These are phyloP conservation scores for Tragelaphus scriptus DNA, from an alignment of 2,113 vertebrate species.

Conservation along the genomic window DNA sequence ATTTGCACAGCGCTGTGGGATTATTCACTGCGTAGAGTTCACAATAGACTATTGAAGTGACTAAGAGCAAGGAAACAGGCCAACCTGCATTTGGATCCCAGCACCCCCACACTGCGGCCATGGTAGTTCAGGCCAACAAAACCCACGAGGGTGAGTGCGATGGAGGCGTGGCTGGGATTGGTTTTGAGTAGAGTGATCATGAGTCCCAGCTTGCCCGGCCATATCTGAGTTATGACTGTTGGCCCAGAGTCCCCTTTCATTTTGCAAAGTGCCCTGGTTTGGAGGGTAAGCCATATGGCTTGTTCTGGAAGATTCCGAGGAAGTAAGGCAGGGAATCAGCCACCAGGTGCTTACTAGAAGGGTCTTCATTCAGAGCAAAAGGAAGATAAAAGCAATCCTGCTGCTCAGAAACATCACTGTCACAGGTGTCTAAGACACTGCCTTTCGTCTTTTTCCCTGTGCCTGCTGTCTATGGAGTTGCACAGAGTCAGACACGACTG, in stretches of 20 bases:
- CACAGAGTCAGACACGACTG: too few species aligned
- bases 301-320: background rate
- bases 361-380: background rate
- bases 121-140: background rate
- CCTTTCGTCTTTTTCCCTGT: background rate
- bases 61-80: background rate
- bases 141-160: background rate
- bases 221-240: background rate
- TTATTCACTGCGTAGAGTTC: background rate
- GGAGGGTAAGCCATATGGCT: background rate
- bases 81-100: background rate
- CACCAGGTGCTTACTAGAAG: background rate
- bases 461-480: background rate
- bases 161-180: background rate
- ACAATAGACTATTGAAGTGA: background rate
- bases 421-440: background rate
- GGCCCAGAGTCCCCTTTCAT: background rate
- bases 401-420: background rate
- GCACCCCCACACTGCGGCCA: background rate
- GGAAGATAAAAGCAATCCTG: background rate
- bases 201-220: background rate
- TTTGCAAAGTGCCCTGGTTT: background rate
- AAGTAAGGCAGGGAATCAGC: background rate
- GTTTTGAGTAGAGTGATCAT: background rate
- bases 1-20: background rate